Evolutionary conservation across 2,888 invertebrate genomes (phyloP).

Genomic region (Epirrita christyi): DNA sequence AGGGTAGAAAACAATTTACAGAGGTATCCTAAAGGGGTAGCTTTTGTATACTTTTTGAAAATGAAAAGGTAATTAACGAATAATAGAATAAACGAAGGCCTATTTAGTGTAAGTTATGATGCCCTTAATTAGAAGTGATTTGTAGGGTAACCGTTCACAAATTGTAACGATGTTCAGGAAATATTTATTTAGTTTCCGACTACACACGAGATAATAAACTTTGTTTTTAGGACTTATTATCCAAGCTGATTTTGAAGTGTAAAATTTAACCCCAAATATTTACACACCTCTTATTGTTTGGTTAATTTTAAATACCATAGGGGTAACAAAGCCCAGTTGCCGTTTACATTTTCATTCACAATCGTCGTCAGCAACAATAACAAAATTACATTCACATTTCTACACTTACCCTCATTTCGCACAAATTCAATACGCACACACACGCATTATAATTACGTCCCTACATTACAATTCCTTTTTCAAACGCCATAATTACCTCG

Average conservation of each 20-base stretch:
- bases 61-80: conserved; percentile 25
- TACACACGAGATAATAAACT: too few relatives aligned
- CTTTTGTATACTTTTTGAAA: conserved; percentile 25
- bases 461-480: conserved; percentile 70
- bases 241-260: too few relatives aligned
- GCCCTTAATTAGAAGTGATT: conserved; percentile 8
- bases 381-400: conserved; percentile 41
- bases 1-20: conserved; percentile 81
- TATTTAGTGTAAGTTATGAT: conserved; percentile 14
- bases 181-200: too few relatives aligned
- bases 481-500: conserved; percentile 66
- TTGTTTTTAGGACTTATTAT: too few relatives aligned
- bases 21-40: conserved; percentile 59
- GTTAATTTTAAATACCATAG: too few relatives aligned
- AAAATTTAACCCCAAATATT: too few relatives aligned
- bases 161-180: not conserved
- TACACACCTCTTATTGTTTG: not conserved
- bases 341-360: conserved; percentile 33
- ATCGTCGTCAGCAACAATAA: conserved; percentile 35
- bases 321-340: conserved; percentile 12
- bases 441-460: conserved; percentile 57
- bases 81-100: conserved; percentile 11
- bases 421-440: conserved; percentile 50
- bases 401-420: conserved; percentile 46
- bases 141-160: not conserved